Conservation (phyloP, 2,113 vertebrate species). For the Empidonax alnorum region DNA sequence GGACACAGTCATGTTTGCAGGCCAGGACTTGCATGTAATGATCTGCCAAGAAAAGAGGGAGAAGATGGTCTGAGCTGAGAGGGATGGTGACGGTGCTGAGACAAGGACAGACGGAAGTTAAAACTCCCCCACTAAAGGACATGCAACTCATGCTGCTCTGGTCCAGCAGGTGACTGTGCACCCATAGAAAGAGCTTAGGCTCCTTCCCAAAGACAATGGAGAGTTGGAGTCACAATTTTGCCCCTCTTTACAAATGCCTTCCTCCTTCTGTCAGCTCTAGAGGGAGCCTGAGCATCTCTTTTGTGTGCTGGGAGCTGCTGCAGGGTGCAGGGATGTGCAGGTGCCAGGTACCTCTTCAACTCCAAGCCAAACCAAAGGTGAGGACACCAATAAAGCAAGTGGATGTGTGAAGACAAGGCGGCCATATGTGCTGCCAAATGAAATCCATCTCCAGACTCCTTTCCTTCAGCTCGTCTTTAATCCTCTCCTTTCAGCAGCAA, state of each 20-base stretch:
- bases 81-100: background rate
- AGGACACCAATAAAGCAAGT: background rate
- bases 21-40: conserved; percentile 92
- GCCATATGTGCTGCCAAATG: background rate
- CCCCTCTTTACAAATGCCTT: background rate
- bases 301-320: background rate
- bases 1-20: conserved; percentile 92
- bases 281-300: conserved; percentile 52
- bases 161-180: rapidly evolving
- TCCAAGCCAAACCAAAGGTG: background rate
- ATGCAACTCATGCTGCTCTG: background rate
- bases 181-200: background rate
- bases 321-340: rapidly evolving
- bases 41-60: conserved; percentile 75
- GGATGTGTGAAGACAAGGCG: background rate
- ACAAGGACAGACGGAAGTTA: background rate
- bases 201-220: background rate
- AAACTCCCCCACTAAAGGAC: background rate
- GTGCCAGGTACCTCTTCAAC: background rate
- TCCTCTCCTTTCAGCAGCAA: background rate
- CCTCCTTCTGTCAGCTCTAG: conserved; percentile 13
- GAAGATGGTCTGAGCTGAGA: background rate
- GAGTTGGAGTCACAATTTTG: background rate
- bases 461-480: background rate
- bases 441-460: background rate